phyloP scores from a whole-genome alignment of 2,888 invertebrate genomes.

The Drosophila setosimentum region DNA sequence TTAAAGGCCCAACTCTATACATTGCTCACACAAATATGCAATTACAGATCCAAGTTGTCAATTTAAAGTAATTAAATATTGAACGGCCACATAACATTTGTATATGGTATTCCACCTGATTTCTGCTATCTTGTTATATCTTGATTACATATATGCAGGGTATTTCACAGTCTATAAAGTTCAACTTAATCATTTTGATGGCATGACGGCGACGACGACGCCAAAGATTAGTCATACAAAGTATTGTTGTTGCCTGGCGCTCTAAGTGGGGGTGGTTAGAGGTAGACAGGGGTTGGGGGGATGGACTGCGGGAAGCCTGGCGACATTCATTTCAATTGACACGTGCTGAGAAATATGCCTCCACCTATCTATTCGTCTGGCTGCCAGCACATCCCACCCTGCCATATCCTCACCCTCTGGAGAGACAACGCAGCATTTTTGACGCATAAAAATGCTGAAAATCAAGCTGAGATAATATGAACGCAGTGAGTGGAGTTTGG shows the following conservation, averaged over 20 bases:
- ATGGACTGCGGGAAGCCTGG: constrained; percentile 67
- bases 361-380: constrained; percentile 13
- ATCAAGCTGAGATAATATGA: constrained; percentile 70
- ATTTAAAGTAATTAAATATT: constrained; percentile 5
- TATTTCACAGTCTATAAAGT: constrained; percentile 15
- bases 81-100: background rate
- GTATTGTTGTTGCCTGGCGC: constrained; percentile 53
- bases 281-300: constrained; percentile 16
- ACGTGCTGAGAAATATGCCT: constrained; percentile 74
- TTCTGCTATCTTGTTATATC: background rate
- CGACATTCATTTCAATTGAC: constrained; percentile 83
- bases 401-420: constrained; percentile 16
- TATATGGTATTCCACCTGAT: background rate
- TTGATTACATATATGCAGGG: constrained; percentile 7
- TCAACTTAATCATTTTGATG: constrained; percentile 31
- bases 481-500: constrained; percentile 12
- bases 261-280: constrained; percentile 13
- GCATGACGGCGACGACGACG: constrained; percentile 44
- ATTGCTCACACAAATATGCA: background rate
- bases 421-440: constrained; percentile 63
- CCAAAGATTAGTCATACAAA: constrained; percentile 78
- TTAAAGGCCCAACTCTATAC: too few relatives aligned
- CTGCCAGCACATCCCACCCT: constrained; percentile 3
- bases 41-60: background rate
- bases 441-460: constrained; percentile 75